These are phyloP conservation scores for Perca schrenkii DNA, from an alignment of 2,113 vertebrate species.

Conservation along the genomic window DNA sequence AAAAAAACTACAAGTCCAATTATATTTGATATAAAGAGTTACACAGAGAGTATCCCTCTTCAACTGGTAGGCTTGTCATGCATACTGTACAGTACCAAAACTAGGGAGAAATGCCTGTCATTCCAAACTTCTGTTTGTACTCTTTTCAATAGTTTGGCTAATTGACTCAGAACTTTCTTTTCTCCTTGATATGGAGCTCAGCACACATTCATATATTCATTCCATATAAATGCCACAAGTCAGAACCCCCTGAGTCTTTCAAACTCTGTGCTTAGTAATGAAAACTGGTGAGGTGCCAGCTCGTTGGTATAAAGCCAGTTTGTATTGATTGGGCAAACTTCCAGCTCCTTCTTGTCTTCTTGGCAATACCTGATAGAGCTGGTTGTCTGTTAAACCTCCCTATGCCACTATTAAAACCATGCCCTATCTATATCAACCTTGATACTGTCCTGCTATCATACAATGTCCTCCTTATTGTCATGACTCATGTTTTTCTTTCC, in stretches of 20 bases:
- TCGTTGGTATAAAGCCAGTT: background rate
- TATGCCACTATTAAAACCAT: background rate
- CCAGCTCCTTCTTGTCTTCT: conserved; percentile 22
- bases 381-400: conserved; percentile 8
- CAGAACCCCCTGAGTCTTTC: conserved; percentile 7
- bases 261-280: conserved; percentile 30
- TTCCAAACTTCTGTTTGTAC: conserved; percentile 33
- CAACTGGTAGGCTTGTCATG: conserved; percentile 42
- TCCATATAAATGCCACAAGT: background rate
- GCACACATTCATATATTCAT: conserved; percentile 8
- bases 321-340: conserved; percentile 19
- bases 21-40: conserved; percentile 60
- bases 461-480: background rate
- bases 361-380: conserved; percentile 24
- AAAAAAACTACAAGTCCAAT: conserved; percentile 58
- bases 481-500: conserved; percentile 2
- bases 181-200: conserved; percentile 24
- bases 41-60: conserved; percentile 28
- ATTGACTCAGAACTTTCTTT: conserved; percentile 39
- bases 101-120: background rate
- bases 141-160: conserved; percentile 36
- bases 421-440: background rate
- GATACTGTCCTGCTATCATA: background rate
- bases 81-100: conserved; percentile 43
- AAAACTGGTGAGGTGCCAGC: conserved; percentile 33